phyloP scores from a whole-genome alignment of 2,797 vertebrate species.

The Ptychadena robeensis region DNA sequence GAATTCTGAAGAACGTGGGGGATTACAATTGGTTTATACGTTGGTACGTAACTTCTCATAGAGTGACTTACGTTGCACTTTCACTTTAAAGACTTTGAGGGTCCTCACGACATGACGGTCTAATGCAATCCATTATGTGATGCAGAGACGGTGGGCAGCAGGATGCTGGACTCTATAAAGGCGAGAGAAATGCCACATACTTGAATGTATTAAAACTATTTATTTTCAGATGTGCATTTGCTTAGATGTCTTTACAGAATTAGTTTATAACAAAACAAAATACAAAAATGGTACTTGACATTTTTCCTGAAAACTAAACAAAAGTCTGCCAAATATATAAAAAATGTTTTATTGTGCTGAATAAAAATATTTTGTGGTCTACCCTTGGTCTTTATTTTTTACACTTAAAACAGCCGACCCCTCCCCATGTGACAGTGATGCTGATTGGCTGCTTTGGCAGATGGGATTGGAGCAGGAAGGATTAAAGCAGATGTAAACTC shows the following conservation, averaged over 20 bases:
- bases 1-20: neutral
- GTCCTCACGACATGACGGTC: neutral
- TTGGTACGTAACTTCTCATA: neutral
- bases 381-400: neutral
- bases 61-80: neutral
- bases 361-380: conserved; percentile 71
- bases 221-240: conserved; percentile 73
- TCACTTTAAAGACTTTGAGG: neutral
- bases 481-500: too few species aligned
- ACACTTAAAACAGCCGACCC: neutral
- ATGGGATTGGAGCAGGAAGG: too few species aligned
- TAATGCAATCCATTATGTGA: neutral
- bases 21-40: neutral
- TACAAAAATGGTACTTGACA: conserved; percentile 66
- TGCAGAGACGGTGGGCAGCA: conserved; percentile 38
- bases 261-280: conserved; percentile 60
- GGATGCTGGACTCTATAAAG: conserved; percentile 64
- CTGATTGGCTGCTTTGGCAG: neutral
- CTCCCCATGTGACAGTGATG: neutral
- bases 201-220: conserved; percentile 74
- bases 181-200: conserved; percentile 67
- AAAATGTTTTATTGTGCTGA: conserved; percentile 65
- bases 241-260: conserved; percentile 65
- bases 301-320: conserved; percentile 57
- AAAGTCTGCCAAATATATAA: conserved; percentile 72